Evolutionary conservation across 37 sponge, comb jelly and placozoan species (phyloP).

Genomic region (Aphrocallistes beatrix): DNA sequence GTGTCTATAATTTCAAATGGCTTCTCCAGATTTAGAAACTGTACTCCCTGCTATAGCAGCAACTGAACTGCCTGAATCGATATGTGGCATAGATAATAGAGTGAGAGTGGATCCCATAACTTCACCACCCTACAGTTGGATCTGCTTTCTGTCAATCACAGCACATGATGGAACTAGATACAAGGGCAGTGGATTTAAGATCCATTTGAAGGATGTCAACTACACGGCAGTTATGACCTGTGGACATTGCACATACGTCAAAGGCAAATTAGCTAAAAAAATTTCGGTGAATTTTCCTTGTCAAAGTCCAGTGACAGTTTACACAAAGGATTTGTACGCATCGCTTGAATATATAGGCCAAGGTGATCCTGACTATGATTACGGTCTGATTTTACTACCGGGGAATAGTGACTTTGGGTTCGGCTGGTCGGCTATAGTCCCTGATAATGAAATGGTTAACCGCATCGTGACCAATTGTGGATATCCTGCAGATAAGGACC

Average conservation of each 20-base stretch:
- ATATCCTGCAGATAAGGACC: background rate
- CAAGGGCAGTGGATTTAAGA: background rate
- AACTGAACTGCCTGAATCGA: background rate
- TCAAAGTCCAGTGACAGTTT: background rate
- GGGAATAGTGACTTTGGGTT: background rate
- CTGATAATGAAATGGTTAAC: background rate
- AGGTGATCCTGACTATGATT: slow-evolving; percentile 3
- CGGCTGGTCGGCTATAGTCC: background rate
- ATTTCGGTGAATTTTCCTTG: background rate
- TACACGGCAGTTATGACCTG: background rate
- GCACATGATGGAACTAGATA: background rate
- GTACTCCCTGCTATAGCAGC: background rate
- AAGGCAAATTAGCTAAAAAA: background rate
- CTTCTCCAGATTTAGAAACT: no score
- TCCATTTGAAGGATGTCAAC: background rate
- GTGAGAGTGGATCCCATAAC: background rate
- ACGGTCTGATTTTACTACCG: background rate
- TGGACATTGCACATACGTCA: background rate
- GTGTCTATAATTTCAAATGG: no score
- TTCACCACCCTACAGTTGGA: background rate
- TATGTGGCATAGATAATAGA: background rate
- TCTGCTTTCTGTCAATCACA: background rate
- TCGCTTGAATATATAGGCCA: background rate
- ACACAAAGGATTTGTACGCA: background rate
- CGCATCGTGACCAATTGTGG: slow-evolving; percentile 8